Percentiles rank a stretch among this genome's conserved stretches.
phyloP scores from a whole-genome alignment of 2,113 vertebrate species.

The Piaya cayana region DNA sequence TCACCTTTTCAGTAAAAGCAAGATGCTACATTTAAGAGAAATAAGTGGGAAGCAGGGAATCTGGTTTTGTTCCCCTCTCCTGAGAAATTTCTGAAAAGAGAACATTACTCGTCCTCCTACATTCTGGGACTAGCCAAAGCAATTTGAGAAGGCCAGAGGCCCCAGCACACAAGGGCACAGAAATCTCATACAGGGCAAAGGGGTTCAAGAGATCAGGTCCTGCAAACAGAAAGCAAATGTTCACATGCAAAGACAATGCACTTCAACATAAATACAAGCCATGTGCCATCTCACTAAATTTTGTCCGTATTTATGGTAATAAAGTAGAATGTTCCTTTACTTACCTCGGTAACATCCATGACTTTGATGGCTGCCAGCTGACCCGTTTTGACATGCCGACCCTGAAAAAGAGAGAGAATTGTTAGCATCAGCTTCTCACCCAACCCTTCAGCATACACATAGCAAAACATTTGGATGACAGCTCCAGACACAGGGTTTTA shows the following conservation, averaged over 20 bases:
- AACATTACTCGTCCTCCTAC: not conserved
- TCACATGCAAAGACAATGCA: not conserved
- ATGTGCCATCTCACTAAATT: not conserved
- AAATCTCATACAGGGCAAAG: not conserved
- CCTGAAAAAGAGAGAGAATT: slow-evolving; percentile 77
- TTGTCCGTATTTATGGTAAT: not conserved
- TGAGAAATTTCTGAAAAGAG: not conserved
- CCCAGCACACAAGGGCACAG: not conserved
- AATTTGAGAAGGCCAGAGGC: not conserved
- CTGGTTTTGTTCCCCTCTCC: not conserved
- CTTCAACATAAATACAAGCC: not conserved
- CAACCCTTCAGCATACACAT: not conserved
- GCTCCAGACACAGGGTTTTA: not conserved
- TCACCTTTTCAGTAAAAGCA: slow-evolving; percentile 26
- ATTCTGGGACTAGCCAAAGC: not conserved
- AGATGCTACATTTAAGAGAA: not conserved
- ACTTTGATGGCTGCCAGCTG: slow-evolving; percentile 99
- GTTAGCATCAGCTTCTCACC: not conserved
- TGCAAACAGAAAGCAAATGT: not conserved
- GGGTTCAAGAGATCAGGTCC: not conserved
- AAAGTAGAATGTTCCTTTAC: slow-evolving; percentile 17
- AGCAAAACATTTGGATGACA: not conserved
- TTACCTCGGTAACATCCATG: slow-evolving; percentile 99
- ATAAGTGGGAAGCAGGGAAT: not conserved
- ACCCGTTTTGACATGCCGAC: slow-evolving; percentile 98